Evolutionary conservation across 2,797 vertebrate species (phyloP).

Genomic region (Podarcis siculus): DNA sequence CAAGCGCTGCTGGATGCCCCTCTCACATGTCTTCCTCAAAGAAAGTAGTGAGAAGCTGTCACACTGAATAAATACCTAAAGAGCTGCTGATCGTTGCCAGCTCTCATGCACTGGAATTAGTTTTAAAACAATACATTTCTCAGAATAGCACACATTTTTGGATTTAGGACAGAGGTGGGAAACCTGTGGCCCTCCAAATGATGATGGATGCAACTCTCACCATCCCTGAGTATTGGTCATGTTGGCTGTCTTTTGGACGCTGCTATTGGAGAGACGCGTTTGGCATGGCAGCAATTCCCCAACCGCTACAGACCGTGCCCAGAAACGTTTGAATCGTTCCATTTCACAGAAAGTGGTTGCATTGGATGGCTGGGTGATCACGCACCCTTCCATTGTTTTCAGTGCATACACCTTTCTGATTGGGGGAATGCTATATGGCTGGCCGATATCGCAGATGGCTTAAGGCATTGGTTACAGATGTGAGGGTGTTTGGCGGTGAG

Average conservation of each 20-base stretch:
- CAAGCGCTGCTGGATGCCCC: background rate
- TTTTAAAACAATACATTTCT: background rate
- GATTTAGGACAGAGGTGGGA: background rate
- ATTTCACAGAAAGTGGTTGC: no score
- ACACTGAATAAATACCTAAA: constrained; percentile 15
- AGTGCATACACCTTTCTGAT: no score
- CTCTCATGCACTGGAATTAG: background rate
- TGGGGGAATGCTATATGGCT: no score
- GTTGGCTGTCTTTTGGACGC: background rate
- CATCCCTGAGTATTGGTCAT: background rate
- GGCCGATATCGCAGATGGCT: no score
- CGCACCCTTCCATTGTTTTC: no score
- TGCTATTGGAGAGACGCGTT: no score
- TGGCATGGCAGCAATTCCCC: no score
- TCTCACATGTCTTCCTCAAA: constrained; percentile 3
- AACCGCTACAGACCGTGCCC: no score
- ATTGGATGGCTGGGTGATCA: no score
- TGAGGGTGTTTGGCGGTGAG: no score
- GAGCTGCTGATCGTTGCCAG: background rate
- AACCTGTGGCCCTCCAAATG: background rate
- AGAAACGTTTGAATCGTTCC: no score
- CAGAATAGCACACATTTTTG: background rate
- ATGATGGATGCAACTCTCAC: background rate
- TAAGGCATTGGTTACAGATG: no score
- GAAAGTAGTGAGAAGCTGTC: background rate